A percentile compares a stretch with the other conserved stretches of the same genome.
Evolutionary conservation across 23 tunicate genomes (phyloP).

Genomic region (Ascidia mentula): DNA sequence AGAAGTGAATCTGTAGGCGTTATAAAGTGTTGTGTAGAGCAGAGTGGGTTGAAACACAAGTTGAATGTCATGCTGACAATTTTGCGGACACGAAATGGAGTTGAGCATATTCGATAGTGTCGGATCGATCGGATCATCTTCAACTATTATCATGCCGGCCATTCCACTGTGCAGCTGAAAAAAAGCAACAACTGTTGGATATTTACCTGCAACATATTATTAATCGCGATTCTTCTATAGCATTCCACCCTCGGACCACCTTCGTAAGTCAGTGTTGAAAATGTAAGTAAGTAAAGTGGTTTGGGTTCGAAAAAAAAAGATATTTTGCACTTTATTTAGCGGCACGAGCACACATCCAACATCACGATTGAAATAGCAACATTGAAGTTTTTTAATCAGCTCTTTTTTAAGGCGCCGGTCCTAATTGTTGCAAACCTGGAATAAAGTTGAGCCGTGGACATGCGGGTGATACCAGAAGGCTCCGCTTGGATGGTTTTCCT

Average conservation of each 20-base stretch:
- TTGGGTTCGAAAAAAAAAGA: too few species aligned
- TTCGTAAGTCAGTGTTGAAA: too few species aligned
- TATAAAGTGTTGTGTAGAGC: neutral
- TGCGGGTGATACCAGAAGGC: conserved; percentile 82
- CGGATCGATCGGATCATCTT: conserved; percentile 15
- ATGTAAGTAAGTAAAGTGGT: too few species aligned
- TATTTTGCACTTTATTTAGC: too few species aligned
- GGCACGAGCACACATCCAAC: too few species aligned
- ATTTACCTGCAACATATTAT: too few species aligned
- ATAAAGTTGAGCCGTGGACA: conserved; percentile 55
- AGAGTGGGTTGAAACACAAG: conserved; percentile 38
- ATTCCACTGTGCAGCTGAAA: conserved; percentile 60
- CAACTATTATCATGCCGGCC: conserved; percentile 72
- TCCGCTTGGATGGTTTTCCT: conserved; percentile 48
- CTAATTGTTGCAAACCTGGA: conserved; percentile 25
- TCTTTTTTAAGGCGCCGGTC: too few species aligned
- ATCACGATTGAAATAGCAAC: too few species aligned
- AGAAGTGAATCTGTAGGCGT: conserved; percentile 30
- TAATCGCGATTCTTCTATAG: too few species aligned
- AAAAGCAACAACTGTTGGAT: too few species aligned
- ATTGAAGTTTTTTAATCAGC: too few species aligned
- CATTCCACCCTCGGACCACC: too few species aligned
- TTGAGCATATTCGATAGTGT: neutral
- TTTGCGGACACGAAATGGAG: conserved; percentile 23
- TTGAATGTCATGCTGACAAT: conserved; percentile 37